phyloP scores from a whole-genome alignment of 2,113 vertebrate species.

The Pelusios castaneus region DNA sequence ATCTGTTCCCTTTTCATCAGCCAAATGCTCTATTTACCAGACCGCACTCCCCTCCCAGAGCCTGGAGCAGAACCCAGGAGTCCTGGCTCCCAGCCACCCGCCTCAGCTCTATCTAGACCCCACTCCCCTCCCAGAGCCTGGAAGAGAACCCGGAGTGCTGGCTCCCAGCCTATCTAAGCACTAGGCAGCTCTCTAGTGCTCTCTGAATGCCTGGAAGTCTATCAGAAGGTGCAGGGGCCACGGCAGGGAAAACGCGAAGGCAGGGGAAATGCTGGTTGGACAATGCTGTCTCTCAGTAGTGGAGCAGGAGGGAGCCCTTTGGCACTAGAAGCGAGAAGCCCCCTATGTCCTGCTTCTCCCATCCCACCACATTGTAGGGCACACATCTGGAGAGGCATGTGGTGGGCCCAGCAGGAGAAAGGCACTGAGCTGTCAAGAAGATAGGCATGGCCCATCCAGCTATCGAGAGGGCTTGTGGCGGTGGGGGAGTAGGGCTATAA shows the following conservation, averaged over 20 bases:
- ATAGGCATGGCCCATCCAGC: not conserved
- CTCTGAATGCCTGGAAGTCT: too few relatives aligned
- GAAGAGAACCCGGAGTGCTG: not conserved
- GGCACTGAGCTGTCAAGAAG: not conserved
- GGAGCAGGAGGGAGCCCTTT: not conserved
- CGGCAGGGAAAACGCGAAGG: not conserved
- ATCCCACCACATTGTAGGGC: not conserved
- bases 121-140: not conserved
- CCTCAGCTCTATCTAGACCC: not conserved
- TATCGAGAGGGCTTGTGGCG: not conserved
- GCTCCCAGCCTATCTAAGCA: not conserved
- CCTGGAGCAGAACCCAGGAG: not conserved
- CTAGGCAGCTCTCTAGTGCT: not conserved
- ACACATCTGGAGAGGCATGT: not conserved
- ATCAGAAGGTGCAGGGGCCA: not conserved
- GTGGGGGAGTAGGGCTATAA: not conserved
- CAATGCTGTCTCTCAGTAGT: not conserved
- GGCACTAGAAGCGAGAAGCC: not conserved
- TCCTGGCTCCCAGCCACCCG: not conserved
- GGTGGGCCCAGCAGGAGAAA: too few relatives aligned
- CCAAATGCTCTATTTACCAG: not conserved
- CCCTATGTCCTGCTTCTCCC: not conserved
- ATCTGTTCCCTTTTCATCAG: not conserved
- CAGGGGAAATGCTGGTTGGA: not conserved
- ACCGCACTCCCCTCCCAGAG: not conserved